Base-by-base conservation (phyloP, 2,888 invertebrate species). In the Meghimatium bilineatum region DNA sequence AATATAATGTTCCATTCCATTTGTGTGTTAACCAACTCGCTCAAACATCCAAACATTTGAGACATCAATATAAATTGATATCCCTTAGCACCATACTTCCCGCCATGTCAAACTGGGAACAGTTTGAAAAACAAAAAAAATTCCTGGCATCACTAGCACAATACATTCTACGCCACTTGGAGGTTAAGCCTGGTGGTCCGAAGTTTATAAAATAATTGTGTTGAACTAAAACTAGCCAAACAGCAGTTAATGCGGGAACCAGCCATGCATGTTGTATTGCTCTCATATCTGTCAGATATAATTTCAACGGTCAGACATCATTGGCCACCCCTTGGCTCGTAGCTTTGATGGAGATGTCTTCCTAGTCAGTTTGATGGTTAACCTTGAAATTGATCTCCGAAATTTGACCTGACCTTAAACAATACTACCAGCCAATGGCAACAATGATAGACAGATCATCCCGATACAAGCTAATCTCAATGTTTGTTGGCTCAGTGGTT, bases 301-400 rank as follows among this genome's bases (percentile, higher is more conserved):
- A 44, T 72, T 72, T 72, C 6, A 38, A 72, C 34, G 72, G n/a
- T 44, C 26, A 44, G 44, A 44, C 72, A 44, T 72, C 72, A 72
- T 44, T 44, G 72, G n/a, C 72, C 44, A 44, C 72, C 72, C 72
- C 6, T 8, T 44, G 72, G 72, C 72, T 29, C 49, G 44, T 44
- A 12, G 44, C 72, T 72, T 72, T 72, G 72, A 72, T 72, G 44
- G 72, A 44, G 72, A 29, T 49, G 72, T 44, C 72, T 72, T 72
- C n/a, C 72, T 3, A 38, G 36, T n/a, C n/a, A n/a, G 72, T 38
- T 14, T 32, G n/a, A 44, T 44, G 44, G 44, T 44, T 44, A 34
- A 72, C 72, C 72, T 72, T 49, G 44, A 72, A 72, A 72, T 72
- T 72, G 20, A 72, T 44, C 72, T 17, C 44, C 0, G 29, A 72